Base-by-base conservation (phyloP, 2,113 vertebrate species). In the Sphyrna mokarran region DNA sequence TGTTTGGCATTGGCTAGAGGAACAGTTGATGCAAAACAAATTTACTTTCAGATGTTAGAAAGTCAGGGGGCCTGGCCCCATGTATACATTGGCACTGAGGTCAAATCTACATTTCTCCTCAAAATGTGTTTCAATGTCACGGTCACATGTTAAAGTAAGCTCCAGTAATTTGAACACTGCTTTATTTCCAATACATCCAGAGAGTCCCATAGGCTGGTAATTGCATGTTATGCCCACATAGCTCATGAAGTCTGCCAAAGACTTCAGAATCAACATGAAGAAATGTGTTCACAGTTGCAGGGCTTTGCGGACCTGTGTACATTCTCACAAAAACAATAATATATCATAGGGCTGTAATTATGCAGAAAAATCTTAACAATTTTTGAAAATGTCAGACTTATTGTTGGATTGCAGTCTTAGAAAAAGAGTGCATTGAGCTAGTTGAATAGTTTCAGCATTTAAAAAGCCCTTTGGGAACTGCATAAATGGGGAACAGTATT, bases 1-100 rank as follows among this genome's bases (percentile, higher is more conserved):
- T 95, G 68, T 95, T 95, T 95, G 94, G 94, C 94, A 95, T 95
- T 72, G 29, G 94, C 94, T 95, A 95, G 72, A 95, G 94, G 94
- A 95, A 95, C 69, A 95, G 70, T 95, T 95, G 94, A 95, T 72
- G 94, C 94, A 70, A 54, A 76, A 95, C 66, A 70, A 94, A 94
- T 70, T 29, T 72, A 72, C 37, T 70, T 70, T 76, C 40, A 43
- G 70, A 95, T 95, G 43, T 95, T 95, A 95, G 72, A 76, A 95
- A 54, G 94, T 72, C 94, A 72, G 69, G 94, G 43, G 43, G 68
- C 43, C 40, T 54, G 69, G 58, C 58, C 87, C 54, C 87, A 90
- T 90, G 87, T 90, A 54, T 90, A 90, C 61, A 61, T 61, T 90
- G 87, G 94, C 69, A 95, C 48, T 33, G 68, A 95, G 72, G 69